phyloP scores from a whole-genome alignment of 1,140 invertebrate species.

The Scaptomyza hsui region DNA sequence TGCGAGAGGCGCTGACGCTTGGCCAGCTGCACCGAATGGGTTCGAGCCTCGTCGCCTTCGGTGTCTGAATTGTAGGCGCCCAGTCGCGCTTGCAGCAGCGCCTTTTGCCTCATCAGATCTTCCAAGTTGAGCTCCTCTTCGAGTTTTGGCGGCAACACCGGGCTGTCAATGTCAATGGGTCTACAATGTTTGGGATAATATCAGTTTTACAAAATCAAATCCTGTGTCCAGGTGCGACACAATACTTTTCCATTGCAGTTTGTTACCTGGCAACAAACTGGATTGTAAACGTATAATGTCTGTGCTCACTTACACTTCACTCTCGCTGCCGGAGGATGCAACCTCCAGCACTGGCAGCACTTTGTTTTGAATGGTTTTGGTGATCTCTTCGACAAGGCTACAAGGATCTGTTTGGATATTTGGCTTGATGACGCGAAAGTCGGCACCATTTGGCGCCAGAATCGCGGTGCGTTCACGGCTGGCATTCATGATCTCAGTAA shows the following conservation, averaged over 20 bases:
- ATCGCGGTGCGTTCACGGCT: conserved; percentile 58
- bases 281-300: too few species aligned
- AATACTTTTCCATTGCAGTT: neutral
- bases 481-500: conserved; percentile 77
- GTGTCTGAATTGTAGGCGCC: conserved; percentile 86
- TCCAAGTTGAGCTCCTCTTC: conserved; percentile 95
- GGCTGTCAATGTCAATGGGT: conserved; percentile 89
- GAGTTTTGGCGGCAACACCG: conserved; percentile 88
- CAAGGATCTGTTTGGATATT: conserved; percentile 75
- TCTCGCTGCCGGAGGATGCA: conserved; percentile 88
- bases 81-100: conserved; percentile 87
- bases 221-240: too few species aligned
- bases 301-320: conserved; percentile 84
- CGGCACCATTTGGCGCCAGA: conserved; percentile 78
- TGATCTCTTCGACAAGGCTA: conserved; percentile 75
- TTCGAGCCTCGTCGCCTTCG: conserved; percentile 68
- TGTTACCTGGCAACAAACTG: neutral
- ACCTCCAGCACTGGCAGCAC: conserved; percentile 86
- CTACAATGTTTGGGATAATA: conserved; percentile 83
- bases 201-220: too few species aligned
- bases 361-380: conserved; percentile 81
- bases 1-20: conserved; percentile 15
- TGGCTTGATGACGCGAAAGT: conserved; percentile 54
- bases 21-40: conserved; percentile 37
- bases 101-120: conserved; percentile 95